These are phyloP conservation scores for Chesias legatella DNA, from an alignment of 2,888 invertebrate genomes.

Conservation along the genomic window DNA sequence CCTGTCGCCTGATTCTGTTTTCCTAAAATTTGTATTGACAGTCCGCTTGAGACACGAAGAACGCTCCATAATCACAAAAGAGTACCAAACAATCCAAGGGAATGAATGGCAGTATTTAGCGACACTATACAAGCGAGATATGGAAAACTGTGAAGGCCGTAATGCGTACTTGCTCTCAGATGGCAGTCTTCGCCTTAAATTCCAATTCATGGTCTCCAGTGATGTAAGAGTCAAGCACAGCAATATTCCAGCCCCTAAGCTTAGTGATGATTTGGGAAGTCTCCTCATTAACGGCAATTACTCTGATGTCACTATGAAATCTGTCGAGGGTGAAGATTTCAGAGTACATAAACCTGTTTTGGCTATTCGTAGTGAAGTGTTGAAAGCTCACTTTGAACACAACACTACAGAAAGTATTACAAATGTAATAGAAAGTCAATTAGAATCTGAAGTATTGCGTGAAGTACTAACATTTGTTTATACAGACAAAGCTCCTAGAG, in stretches of 20 bases:
- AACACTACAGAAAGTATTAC: slow-evolving; percentile 66
- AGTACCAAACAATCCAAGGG: slow-evolving; percentile 64
- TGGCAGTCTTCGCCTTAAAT: slow-evolving; percentile 64
- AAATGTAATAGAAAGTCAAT: slow-evolving; percentile 60
- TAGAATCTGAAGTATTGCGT: slow-evolving; percentile 60
- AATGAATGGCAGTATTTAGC: slow-evolving; percentile 73
- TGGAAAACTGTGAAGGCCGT: slow-evolving; percentile 53
- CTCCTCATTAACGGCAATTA: slow-evolving; percentile 59
- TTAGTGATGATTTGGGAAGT: slow-evolving; percentile 66
- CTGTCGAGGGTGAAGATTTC: slow-evolving; percentile 59
- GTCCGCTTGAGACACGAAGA: slow-evolving; percentile 67
- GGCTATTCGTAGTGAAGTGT: slow-evolving; percentile 64
- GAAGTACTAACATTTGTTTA: slow-evolving; percentile 69
- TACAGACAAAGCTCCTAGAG: slow-evolving; percentile 66
- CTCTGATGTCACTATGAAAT: slow-evolving; percentile 68
- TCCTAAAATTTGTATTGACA: slow-evolving; percentile 62
- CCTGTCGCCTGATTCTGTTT: slow-evolving; percentile 58
- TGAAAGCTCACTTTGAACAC: slow-evolving; percentile 71
- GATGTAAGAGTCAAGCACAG: slow-evolving; percentile 59
- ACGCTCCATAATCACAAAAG: slow-evolving; percentile 63
- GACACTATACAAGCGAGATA: slow-evolving; percentile 62
- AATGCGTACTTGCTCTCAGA: slow-evolving; percentile 60
- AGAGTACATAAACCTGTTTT: slow-evolving; percentile 69
- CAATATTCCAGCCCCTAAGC: slow-evolving; percentile 53
- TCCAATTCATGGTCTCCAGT: slow-evolving; percentile 66